phyloP scores from a whole-genome alignment of 2,888 invertebrate species.

The Galeruca laticollis region DNA sequence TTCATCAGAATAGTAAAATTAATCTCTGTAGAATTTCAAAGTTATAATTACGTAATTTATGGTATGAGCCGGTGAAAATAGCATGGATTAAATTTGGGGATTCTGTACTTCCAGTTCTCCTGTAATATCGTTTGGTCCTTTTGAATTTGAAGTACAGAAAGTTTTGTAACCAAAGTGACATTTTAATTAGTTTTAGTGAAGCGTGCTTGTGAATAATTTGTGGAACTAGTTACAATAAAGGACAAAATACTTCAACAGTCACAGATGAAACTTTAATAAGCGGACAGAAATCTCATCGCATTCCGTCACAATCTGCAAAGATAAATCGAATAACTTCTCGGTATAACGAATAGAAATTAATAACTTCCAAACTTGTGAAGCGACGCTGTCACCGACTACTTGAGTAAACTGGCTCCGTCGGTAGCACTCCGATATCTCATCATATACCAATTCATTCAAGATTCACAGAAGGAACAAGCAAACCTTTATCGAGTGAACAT shows the following conservation, averaged over 20 bases:
- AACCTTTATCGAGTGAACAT: too few relatives aligned
- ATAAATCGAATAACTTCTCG: background rate
- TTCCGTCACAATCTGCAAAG: slow-evolving; percentile 5
- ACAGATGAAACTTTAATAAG: background rate
- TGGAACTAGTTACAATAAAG: background rate
- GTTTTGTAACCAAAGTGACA: background rate
- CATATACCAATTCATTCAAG: too few relatives aligned
- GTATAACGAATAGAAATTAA: slow-evolving; percentile 1
- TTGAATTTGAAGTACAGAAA: background rate
- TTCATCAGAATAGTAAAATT: too few relatives aligned
- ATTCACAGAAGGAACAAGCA: too few relatives aligned
- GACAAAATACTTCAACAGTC: background rate
- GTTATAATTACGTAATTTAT: too few relatives aligned
- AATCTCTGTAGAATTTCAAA: too few relatives aligned
- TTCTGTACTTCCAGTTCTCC: background rate
- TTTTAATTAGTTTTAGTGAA: slow-evolving; percentile 1
- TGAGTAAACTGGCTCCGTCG: background rate
- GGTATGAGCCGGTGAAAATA: too few relatives aligned
- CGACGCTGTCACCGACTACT: background rate
- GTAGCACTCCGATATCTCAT: too few relatives aligned
- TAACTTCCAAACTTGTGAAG: slow-evolving; percentile 4
- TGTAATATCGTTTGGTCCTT: background rate
- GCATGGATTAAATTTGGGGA: too few relatives aligned
- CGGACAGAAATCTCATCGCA: slow-evolving; percentile 7
- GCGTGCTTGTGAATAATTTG: background rate